Conservation (phyloP, 2,888 invertebrate species). For the Platerodrilus igneus region DNA sequence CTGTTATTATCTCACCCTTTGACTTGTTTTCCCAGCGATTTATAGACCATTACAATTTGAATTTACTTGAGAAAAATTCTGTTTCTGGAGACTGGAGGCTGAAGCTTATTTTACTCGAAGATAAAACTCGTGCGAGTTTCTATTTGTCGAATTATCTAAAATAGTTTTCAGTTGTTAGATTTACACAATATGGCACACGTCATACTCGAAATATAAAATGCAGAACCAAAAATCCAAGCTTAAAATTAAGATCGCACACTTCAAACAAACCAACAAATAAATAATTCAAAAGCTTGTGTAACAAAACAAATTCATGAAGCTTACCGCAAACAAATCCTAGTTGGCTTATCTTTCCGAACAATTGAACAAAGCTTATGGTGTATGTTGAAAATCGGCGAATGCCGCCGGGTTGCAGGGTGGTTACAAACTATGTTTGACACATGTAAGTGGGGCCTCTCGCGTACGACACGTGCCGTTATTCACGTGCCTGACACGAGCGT, state of each 20-base stretch:
- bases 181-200: too few species aligned
- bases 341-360: conserved; percentile 48
- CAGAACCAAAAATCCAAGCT: conserved; percentile 21
- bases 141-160: too few species aligned
- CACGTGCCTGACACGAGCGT: conserved; percentile 38
- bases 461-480: conserved; percentile 32
- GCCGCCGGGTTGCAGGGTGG: conserved; percentile 22
- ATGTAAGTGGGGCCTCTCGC: conserved; percentile 42
- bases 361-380: conserved; percentile 38
- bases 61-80: neutral
- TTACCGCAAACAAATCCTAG: conserved; percentile 37
- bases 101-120: neutral
- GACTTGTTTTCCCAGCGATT: conserved; percentile 13
- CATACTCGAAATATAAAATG: neutral
- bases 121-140: too few species aligned
- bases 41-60: conserved; percentile 6
- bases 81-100: neutral
- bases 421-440: conserved; percentile 45
- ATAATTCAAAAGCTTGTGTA: conserved; percentile 41
- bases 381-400: too few species aligned
- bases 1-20: conserved; percentile 9
- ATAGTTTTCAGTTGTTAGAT: too few species aligned
- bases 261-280: conserved; percentile 40
- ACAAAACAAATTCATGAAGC: conserved; percentile 33
- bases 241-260: conserved; percentile 39